Conservation (phyloP, 2,888 invertebrate species). For the Belgica antarctica region DNA sequence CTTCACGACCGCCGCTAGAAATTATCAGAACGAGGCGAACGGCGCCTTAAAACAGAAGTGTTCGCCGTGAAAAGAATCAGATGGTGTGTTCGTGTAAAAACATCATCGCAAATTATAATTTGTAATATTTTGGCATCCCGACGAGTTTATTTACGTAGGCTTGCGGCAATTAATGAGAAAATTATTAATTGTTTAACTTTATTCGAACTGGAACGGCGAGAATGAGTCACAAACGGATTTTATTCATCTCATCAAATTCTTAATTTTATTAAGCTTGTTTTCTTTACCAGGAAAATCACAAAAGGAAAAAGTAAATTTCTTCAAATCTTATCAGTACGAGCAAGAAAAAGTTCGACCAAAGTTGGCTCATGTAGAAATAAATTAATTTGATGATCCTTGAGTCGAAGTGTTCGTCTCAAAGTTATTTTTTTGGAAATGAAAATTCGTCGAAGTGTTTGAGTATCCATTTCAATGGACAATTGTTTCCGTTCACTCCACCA, state of each 20-base stretch:
- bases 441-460: background rate
- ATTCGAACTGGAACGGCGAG: background rate
- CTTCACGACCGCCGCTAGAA: too few species aligned
- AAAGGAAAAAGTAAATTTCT: background rate
- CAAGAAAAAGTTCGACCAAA: too few species aligned
- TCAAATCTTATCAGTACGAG: too few species aligned
- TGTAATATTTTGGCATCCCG: background rate
- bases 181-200: constrained; percentile 20
- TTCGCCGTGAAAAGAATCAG: constrained; percentile 6
- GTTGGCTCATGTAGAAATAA: background rate
- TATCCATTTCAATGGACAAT: background rate
- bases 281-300: background rate
- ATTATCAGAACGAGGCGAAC: background rate
- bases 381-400: too few species aligned
- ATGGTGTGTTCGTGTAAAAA: background rate
- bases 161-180: constrained; percentile 1
- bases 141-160: background rate
- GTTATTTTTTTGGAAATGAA: background rate
- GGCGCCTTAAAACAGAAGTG: background rate
- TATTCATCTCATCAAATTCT: background rate
- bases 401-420: too few species aligned
- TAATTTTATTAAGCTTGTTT: background rate
- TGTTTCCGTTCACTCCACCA: background rate
- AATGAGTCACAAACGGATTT: background rate
- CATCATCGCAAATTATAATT: constrained; percentile 20